Percentiles rank a stretch among this genome's conserved stretches.
These are phyloP conservation scores for Oxycera nigricornis DNA, from an alignment of 2,888 invertebrate species.

Conservation along the genomic window DNA sequence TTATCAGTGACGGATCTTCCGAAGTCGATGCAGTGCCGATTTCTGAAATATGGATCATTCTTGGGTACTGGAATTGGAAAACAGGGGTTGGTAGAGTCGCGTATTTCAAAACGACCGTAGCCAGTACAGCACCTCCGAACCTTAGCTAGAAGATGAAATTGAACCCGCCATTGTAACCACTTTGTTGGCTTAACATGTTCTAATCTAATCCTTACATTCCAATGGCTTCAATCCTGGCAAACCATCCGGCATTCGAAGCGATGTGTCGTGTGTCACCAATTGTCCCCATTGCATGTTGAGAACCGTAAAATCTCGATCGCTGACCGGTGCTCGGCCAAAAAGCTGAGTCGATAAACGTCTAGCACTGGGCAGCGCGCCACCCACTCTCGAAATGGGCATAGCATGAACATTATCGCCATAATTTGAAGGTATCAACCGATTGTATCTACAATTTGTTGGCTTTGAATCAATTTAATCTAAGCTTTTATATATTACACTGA, in stretches of 20 bases:
- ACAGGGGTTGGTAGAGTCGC: conserved; percentile 56
- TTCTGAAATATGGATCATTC: conserved; percentile 65
- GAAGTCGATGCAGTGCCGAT: conserved; percentile 68
- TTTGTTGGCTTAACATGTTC: neutral
- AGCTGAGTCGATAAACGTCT: neutral
- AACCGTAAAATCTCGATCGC: neutral
- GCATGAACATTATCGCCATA: neutral
- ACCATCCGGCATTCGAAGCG: conserved; percentile 49
- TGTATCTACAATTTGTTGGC: no score
- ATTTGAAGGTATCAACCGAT: neutral
- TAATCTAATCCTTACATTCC: neutral
- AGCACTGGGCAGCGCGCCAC: conserved; percentile 2
- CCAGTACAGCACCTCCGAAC: conserved; percentile 75
- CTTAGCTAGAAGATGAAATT: conserved; percentile 60
- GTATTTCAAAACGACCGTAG: conserved; percentile 59
- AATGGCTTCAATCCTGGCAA: conserved; percentile 3
- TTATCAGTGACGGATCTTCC: conserved; percentile 70
- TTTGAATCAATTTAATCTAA: neutral
- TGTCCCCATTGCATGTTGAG: conserved; percentile 24
- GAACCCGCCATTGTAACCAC: neutral
- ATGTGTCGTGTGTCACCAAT: conserved; percentile 42
- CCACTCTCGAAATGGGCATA: neutral
- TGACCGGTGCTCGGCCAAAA: neutral
- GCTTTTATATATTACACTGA: neutral
- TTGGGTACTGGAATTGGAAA: conserved; percentile 66